Conservation (phyloP, 2,797 vertebrate species). For the Margarornis squamiger region DNA sequence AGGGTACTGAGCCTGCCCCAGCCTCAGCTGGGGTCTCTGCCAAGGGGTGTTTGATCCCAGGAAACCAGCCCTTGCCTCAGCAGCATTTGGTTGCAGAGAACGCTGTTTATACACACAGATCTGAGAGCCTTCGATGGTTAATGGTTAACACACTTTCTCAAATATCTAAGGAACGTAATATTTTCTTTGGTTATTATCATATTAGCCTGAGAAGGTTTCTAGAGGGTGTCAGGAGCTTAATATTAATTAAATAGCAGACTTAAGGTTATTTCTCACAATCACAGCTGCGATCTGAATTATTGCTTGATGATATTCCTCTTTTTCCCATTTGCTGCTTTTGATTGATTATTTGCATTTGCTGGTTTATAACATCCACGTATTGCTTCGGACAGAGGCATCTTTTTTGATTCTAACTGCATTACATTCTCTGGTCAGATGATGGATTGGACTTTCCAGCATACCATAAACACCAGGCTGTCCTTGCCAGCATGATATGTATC, state of each 20-base stretch:
- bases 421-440: constrained; percentile 53
- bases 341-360: constrained; percentile 69
- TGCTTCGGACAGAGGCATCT: background rate
- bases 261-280: constrained; percentile 49
- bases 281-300: constrained; percentile 55
- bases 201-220: background rate
- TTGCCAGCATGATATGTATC: constrained; percentile 43
- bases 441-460: constrained; percentile 55
- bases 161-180: background rate
- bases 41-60: background rate
- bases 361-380: background rate
- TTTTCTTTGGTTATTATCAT: background rate
- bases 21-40: background rate
- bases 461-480: background rate
- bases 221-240: constrained; percentile 22
- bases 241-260: constrained; percentile 54
- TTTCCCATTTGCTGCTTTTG: background rate
- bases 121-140: background rate
- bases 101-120: accelerated
- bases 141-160: background rate
- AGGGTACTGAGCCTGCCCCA: background rate
- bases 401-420: constrained; percentile 38
- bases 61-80: background rate
- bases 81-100: background rate
- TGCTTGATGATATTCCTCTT: constrained; percentile 26